These are phyloP conservation scores for Parazoanthus swiftii DNA, from an alignment of 92 coral and sea anemone genomes.

Conservation along the genomic window DNA sequence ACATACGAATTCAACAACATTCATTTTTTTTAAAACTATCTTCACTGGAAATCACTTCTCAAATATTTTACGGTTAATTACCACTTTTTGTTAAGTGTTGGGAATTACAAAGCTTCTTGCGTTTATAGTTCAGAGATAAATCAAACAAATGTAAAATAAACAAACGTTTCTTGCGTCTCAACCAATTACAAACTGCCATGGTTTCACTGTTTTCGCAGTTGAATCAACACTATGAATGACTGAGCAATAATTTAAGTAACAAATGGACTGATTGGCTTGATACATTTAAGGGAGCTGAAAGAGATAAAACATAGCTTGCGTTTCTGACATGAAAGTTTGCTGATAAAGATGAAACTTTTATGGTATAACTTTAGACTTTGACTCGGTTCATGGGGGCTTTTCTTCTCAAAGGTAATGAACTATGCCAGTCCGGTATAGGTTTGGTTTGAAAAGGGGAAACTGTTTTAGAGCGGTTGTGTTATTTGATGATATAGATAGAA, in stretches of 20 bases:
- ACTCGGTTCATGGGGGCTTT: too few species aligned
- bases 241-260: neutral
- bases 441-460: too few species aligned
- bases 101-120: neutral
- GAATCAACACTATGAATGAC: neutral
- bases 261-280: neutral
- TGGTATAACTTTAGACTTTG: too few species aligned
- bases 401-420: too few species aligned
- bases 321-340: neutral
- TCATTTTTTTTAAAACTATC: slow-evolving; percentile 9
- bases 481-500: too few species aligned
- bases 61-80: neutral
- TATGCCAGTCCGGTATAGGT: too few species aligned
- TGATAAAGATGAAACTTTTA: too few species aligned
- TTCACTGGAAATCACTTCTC: neutral
- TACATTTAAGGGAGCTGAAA: neutral
- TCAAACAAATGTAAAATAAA: neutral
- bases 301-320: too few species aligned
- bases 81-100: neutral
- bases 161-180: neutral
- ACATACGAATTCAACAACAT: slow-evolving; percentile 23
- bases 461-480: too few species aligned
- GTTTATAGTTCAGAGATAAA: neutral
- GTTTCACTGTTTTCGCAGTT: slow-evolving; percentile 36
- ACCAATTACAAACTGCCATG: slow-evolving; percentile 34